Conservation (phyloP, 2,888 invertebrate genomes). For the Ceriagrion tenellum region DNA sequence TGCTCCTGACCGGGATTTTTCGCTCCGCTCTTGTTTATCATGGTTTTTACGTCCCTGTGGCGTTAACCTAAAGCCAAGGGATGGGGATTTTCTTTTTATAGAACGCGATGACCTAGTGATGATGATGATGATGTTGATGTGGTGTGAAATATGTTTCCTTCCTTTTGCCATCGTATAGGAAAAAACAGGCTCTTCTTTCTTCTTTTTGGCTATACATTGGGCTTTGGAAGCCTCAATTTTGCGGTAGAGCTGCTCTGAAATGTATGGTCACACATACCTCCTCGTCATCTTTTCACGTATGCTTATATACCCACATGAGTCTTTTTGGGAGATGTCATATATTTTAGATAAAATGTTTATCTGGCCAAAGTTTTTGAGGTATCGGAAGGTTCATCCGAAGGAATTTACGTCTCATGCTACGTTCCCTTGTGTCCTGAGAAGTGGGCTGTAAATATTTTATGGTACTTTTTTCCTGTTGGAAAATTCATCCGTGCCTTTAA, state of each 20-base stretch:
- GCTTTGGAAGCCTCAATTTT: neutral
- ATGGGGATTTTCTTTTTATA: neutral
- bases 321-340: neutral
- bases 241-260: neutral
- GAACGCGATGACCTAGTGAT: constrained; percentile 11
- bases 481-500: too few species aligned
- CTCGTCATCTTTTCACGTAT: too few species aligned
- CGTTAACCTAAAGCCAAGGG: neutral
- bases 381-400: neutral
- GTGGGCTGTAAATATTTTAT: neutral
- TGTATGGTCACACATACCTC: neutral
- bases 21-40: constrained; percentile 19
- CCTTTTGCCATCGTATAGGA: neutral
- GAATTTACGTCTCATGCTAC: neutral
- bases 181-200: neutral
- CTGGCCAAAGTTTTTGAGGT: neutral
- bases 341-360: neutral
- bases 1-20: neutral
- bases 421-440: too few species aligned
- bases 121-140: constrained; percentile 41
- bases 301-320: too few species aligned
- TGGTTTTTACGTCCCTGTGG: neutral
- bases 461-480: neutral
- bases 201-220: neutral
- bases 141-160: constrained; percentile 25